These are phyloP conservation scores for Diploscapter pachys DNA, from an alignment of 1,140 invertebrate species.

Conservation along the genomic window DNA sequence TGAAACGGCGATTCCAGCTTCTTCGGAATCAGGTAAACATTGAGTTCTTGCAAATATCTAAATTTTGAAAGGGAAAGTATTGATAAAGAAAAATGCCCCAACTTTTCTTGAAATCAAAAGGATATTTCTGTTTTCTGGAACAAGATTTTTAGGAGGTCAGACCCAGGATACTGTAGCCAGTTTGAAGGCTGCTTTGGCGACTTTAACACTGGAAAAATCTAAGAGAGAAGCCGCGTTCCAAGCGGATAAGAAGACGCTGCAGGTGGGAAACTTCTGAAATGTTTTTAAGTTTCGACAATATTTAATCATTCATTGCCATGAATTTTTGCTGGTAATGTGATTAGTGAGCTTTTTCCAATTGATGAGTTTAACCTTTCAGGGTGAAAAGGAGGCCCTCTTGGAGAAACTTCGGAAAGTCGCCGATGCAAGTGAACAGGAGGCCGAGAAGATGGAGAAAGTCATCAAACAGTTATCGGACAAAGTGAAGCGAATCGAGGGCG, in stretches of 20 bases:
- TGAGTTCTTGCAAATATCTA: too few relatives aligned
- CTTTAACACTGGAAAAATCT: constrained; percentile 76
- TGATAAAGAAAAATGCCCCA: too few relatives aligned
- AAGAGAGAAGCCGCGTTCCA: constrained; percentile 78
- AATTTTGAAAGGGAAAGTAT: too few relatives aligned
- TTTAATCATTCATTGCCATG: too few relatives aligned
- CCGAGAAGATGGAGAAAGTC: constrained; percentile 16
- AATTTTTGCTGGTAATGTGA: too few relatives aligned
- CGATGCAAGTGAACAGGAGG: constrained; percentile 9
- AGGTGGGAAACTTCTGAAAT: constrained; percentile 48
- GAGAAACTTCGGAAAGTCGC: constrained; percentile 25
- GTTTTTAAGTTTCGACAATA: too few relatives aligned
- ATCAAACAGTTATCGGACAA: constrained; percentile 29
- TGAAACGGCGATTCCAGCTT: too few relatives aligned
- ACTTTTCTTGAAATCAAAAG: too few relatives aligned
- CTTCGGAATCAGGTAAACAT: too few relatives aligned
- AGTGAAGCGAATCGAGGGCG: constrained; percentile 24
- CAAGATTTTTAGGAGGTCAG: not conserved
- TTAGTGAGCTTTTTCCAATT: not conserved
- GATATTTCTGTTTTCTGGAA: too few relatives aligned
- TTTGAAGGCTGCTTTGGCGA: constrained; percentile 72
- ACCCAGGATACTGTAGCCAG: constrained; percentile 64
- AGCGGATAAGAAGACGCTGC: constrained; percentile 73
- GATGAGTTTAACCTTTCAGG: constrained; percentile 15
- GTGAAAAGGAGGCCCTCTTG: constrained; percentile 47